A percentile compares a stretch with the other conserved stretches of the same genome.
phyloP scores from a whole-genome alignment of 2,113 vertebrate species.

The Colistium nudipinnis region DNA sequence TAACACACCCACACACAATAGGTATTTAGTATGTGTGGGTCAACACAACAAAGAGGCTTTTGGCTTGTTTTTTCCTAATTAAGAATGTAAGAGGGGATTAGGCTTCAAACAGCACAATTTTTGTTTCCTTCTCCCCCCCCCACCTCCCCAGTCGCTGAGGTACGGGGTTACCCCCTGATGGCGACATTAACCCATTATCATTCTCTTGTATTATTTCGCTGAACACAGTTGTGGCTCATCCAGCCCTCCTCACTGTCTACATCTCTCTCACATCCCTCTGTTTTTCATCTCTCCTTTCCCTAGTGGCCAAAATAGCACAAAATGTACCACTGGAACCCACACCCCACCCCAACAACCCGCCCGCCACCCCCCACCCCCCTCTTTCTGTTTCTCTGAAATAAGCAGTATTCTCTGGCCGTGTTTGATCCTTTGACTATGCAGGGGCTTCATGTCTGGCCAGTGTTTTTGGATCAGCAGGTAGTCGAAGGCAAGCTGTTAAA shows the following conservation, averaged over 20 bases:
- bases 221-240: slow-evolving; percentile 34
- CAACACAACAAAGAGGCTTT: slow-evolving; percentile 73
- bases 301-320: slow-evolving; percentile 64
- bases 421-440: slow-evolving; percentile 93
- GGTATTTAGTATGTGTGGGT: slow-evolving; percentile 66
- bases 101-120: slow-evolving; percentile 71
- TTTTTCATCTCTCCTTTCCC: slow-evolving; percentile 43
- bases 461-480: slow-evolving; percentile 99
- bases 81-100: slow-evolving; percentile 80
- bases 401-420: slow-evolving; percentile 85
- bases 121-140: slow-evolving; percentile 45
- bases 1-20: slow-evolving; percentile 58
- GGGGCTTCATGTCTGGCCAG: slow-evolving; percentile 91
- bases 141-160: slow-evolving; percentile 36
- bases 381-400: slow-evolving; percentile 86
- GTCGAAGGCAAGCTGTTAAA: slow-evolving; percentile 89
- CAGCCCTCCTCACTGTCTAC: slow-evolving; percentile 41
- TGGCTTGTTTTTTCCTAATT: slow-evolving; percentile 77
- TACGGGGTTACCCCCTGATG: slow-evolving; percentile 53
- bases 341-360: slow-evolving; percentile 15
- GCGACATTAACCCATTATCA: slow-evolving; percentile 46
- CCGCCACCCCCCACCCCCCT: slow-evolving; percentile 41
- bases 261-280: slow-evolving; percentile 29
- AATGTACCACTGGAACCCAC: slow-evolving; percentile 74
- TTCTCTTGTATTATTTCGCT: slow-evolving; percentile 45